A percentile compares a stretch with the other conserved stretches of the same genome.
Evolutionary conservation across 2,888 invertebrate genomes (phyloP).

Genomic region (Ornithoptera alexandrae): DNA sequence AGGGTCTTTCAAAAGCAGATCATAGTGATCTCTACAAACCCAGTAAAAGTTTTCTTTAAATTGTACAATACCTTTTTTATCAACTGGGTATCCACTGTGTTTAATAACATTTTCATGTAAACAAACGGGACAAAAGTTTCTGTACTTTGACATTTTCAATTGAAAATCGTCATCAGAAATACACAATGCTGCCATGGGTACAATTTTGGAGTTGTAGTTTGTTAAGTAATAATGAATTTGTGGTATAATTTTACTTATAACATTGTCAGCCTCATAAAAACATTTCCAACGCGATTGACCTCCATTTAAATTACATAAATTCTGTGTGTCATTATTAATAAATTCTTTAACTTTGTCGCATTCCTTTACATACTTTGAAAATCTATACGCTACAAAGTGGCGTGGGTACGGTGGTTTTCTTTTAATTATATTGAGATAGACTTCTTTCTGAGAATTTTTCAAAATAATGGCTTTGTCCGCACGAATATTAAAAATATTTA

Average conservation of each 20-base stretch:
- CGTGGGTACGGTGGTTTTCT: conserved; percentile 57
- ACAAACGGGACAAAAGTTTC: conserved; percentile 81
- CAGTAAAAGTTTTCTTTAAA: conserved; percentile 80
- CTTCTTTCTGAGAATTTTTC: conserved; percentile 62
- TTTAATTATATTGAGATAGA: conserved; percentile 54
- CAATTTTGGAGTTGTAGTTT: conserved; percentile 68
- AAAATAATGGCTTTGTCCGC: conserved; percentile 55
- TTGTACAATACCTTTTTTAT: conserved; percentile 79
- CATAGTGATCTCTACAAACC: conserved; percentile 79
- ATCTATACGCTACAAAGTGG: conserved; percentile 65
- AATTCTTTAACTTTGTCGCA: conserved; percentile 64
- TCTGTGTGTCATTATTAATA: conserved; percentile 78
- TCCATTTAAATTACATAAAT: conserved; percentile 71
- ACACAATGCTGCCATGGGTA: conserved; percentile 73
- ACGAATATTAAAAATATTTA: conserved; percentile 77
- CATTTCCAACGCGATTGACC: conserved; percentile 78
- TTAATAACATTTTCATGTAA: conserved; percentile 56
- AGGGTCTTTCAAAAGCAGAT: conserved; percentile 68
- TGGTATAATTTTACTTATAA: conserved; percentile 55
- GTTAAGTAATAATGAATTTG: conserved; percentile 76
- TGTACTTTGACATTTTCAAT: conserved; percentile 69
- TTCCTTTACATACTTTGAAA: conserved; percentile 60
- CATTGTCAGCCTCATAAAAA: conserved; percentile 62
- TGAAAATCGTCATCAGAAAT: conserved; percentile 78
- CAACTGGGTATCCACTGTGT: conserved; percentile 68